Evolutionary conservation across 2,797 vertebrate species (phyloP).

Genomic region (Brachyalestes nurse): DNA sequence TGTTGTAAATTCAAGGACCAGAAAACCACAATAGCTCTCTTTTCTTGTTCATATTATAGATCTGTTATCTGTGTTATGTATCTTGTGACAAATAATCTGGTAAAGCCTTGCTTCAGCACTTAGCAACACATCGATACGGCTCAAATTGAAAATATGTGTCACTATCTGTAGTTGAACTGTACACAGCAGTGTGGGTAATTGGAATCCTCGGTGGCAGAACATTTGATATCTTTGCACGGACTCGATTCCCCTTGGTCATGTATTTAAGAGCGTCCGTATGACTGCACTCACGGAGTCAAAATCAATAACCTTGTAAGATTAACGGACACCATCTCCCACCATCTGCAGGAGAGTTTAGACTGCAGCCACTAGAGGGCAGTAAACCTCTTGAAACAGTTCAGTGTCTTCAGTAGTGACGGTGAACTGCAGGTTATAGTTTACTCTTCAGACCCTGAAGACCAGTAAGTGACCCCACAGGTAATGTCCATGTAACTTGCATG

Average conservation of each 20-base stretch:
- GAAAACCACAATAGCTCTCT: neutral
- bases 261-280: slow-evolving; percentile 62
- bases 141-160: slow-evolving; percentile 67
- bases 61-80: slow-evolving; percentile 15
- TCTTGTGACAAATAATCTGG: slow-evolving; percentile 34
- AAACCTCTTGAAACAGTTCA: slow-evolving; percentile 14
- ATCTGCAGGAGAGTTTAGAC: slow-evolving; percentile 21
- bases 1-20: neutral
- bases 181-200: slow-evolving; percentile 58
- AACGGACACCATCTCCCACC: slow-evolving; percentile 59
- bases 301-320: slow-evolving; percentile 69
- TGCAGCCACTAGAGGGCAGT: slow-evolving; percentile 76
- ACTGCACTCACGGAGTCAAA: slow-evolving; percentile 60
- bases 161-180: slow-evolving; percentile 47
- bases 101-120: slow-evolving; percentile 13
- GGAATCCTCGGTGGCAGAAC: slow-evolving; percentile 55
- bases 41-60: neutral
- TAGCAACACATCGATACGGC: slow-evolving; percentile 64
- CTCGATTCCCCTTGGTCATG: slow-evolving; percentile 60
- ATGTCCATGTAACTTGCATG: neutral
- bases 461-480: neutral
- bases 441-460: neutral
- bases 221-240: slow-evolving; percentile 56
- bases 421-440: neutral
- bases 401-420: neutral